Percentiles rank a stretch among this genome's conserved stretches.
These are phyloP conservation scores for Caprella mutica DNA, from an alignment of 2,888 invertebrate species.

Conservation along the genomic window DNA sequence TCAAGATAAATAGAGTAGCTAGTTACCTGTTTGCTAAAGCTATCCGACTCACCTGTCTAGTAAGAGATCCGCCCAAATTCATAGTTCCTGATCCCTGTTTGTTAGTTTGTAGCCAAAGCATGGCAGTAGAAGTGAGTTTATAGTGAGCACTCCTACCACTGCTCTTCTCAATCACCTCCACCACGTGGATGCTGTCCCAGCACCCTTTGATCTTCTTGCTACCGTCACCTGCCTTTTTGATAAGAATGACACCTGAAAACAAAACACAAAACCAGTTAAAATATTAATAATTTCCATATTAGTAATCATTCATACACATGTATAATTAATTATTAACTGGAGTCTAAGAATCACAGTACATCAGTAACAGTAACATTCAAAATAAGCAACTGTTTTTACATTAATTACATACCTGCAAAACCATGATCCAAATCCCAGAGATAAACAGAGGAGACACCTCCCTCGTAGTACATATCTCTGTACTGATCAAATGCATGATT, in stretches of 20 bases:
- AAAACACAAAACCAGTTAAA: background rate
- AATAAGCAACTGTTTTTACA: no score
- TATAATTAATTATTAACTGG: no score
- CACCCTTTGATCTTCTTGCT: conserved; percentile 98
- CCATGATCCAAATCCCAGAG: conserved; percentile 98
- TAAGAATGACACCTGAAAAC: conserved; percentile 80
- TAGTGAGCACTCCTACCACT: conserved; percentile 90
- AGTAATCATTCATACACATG: background rate
- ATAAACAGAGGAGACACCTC: conserved; percentile 97
- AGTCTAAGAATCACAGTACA: no score
- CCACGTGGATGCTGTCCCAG: conserved; percentile 99
- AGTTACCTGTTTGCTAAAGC: background rate
- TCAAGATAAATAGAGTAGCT: background rate
- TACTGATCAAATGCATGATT: conserved; percentile 98
- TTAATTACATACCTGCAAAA: conserved; percentile 62
- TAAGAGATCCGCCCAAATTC: conserved; percentile 96
- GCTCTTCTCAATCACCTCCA: conserved; percentile 94
- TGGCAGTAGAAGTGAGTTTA: conserved; percentile 96
- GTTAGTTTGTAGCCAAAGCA: conserved; percentile 98
- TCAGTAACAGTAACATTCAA: no score
- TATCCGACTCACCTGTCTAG: conserved; percentile 62
- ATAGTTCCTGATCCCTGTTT: conserved; percentile 93
- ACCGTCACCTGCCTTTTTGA: conserved; percentile 97
- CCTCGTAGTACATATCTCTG: conserved; percentile 98
- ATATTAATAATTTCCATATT: background rate